Conservation (phyloP, 2,113 vertebrate genomes). For the Cercopithecus mona region DNA sequence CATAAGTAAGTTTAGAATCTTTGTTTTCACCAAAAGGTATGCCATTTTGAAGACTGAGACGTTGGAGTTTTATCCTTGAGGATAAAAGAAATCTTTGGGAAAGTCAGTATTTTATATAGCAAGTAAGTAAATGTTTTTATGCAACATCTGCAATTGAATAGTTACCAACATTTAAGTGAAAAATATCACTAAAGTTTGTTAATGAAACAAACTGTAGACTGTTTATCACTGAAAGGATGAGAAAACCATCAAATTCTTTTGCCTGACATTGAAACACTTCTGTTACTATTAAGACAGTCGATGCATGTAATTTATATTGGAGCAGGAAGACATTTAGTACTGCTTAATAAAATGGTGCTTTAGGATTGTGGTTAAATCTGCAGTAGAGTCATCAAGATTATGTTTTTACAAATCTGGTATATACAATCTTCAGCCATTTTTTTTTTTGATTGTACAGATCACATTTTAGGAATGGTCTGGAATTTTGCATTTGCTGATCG, state of each 20-base stretch:
- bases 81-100: conserved; percentile 66
- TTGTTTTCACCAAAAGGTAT: conserved; percentile 40
- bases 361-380: neutral
- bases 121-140: conserved; percentile 81
- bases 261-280: neutral
- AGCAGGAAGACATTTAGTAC: neutral
- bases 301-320: neutral
- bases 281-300: conserved; percentile 5
- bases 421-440: neutral
- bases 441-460: neutral
- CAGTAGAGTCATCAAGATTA: neutral
- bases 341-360: conserved; percentile 28
- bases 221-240: neutral
- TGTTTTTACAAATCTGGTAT: conserved; percentile 19
- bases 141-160: conserved; percentile 14
- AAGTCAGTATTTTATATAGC: conserved; percentile 55
- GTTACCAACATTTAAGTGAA: neutral
- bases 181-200: conserved; percentile 9
- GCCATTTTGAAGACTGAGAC: conserved; percentile 71
- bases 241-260: neutral
- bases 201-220: neutral
- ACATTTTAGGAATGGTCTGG: neutral
- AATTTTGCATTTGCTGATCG: conserved; percentile 3
- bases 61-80: conserved; percentile 47
- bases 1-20: conserved; percentile 58